Evolutionary conservation across 2,113 vertebrate species (phyloP).

Genomic region (Chelonoidis abingdonii): DNA sequence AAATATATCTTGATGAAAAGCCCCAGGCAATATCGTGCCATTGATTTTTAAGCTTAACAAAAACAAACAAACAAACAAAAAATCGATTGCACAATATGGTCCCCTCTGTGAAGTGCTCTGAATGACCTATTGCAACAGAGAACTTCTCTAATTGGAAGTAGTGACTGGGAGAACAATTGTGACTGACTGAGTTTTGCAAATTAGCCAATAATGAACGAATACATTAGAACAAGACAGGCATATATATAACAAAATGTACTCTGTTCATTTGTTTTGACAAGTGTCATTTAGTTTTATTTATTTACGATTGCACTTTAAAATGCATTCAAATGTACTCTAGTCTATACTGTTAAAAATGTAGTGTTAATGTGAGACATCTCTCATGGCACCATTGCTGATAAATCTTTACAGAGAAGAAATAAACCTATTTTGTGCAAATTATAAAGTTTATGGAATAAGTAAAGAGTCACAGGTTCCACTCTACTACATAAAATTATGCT

Average conservation of each 20-base stretch:
- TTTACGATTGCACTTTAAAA: neutral
- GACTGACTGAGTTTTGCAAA: neutral
- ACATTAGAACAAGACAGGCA: neutral
- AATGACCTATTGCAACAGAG: neutral
- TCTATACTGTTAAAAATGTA: neutral
- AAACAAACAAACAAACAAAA: neutral
- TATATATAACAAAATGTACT: neutral
- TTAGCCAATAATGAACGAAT: neutral
- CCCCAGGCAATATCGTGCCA: neutral
- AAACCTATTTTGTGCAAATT: neutral
- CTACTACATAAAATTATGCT: neutral
- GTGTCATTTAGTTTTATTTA: neutral
- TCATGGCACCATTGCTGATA: neutral
- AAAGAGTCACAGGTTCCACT: neutral
- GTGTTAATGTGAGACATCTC: neutral
- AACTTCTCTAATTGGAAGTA: neutral
- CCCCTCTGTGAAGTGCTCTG: neutral
- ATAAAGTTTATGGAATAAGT: neutral
- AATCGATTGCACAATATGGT: neutral
- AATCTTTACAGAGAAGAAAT: neutral
- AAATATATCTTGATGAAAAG: neutral
- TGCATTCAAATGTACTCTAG: neutral
- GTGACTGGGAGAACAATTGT: neutral
- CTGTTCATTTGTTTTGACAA: neutral
- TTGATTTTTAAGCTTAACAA: constrained; percentile 5